A percentile compares a stretch with the other conserved stretches of the same genome.
Conservation (phyloP, 2,797 vertebrate species). For the Eulemur coronatus region DNA sequence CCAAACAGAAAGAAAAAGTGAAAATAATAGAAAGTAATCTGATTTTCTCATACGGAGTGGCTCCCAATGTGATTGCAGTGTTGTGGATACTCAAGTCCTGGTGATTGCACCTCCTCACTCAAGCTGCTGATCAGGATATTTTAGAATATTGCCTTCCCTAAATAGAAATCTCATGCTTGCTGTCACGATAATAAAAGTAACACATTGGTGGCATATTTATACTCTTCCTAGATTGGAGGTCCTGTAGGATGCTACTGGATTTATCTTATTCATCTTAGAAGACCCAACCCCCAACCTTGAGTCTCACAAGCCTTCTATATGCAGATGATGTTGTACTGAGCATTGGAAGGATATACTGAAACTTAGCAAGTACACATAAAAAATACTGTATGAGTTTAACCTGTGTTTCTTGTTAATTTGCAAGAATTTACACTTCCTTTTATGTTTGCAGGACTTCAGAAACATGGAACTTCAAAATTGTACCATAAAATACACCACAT, state of each 20-base stretch:
- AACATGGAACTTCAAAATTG: background rate
- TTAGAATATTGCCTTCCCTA: background rate
- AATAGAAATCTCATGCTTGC: background rate
- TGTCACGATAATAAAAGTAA: background rate
- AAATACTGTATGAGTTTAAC: background rate
- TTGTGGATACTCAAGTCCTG: background rate
- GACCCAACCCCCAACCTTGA: background rate
- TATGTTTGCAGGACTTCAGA: background rate
- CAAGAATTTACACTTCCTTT: background rate
- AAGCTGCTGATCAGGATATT: background rate
- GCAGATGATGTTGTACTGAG: background rate
- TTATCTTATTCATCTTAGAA: background rate
- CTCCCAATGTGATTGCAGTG: background rate
- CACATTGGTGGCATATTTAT: background rate
- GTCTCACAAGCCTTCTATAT: background rate
- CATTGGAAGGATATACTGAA: background rate
- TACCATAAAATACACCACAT: background rate
- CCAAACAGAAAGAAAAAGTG: background rate
- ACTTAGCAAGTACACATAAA: background rate
- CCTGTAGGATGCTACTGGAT: background rate
- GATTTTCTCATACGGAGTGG: background rate
- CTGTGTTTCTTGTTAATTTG: background rate
- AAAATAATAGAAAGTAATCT: background rate
- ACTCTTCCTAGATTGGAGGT: background rate
- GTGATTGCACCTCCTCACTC: background rate